Evolutionary conservation across 2,113 vertebrate species (phyloP), one percentile per base, ranked within the genome.

Genomic region (Picathartes gymnocephalus): DNA sequence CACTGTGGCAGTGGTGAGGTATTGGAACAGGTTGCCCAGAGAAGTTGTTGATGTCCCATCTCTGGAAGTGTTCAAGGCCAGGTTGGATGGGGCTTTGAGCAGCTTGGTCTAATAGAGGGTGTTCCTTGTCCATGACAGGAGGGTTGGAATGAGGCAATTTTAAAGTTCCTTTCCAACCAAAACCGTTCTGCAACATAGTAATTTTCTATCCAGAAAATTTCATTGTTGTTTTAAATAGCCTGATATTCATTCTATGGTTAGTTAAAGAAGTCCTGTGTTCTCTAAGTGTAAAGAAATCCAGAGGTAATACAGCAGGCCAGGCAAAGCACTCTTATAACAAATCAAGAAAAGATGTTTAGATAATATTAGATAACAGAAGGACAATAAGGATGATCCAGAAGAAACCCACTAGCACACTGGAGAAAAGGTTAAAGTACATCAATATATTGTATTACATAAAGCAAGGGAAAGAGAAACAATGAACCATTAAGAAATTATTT

Each of bases 81-180:
- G 7, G 4, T 4, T 42, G 17, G 31, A 48, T 35, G 42, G 35
- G 8, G 4, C 17, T 44, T 28, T 50, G 50, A 44, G 12, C 5
- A 50, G 27, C 13, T 16, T 33, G 22, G 12, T 28, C 37, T 44
- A 33, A 42, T 23, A 80, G 30, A 79, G 62, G 9, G 1, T 50
- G 30, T 35, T 7, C 14, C 30, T 56, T 64, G 21, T 19, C 50
- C 27, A 19, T 42, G 42, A 10, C 6, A 35, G 22, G 16, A 5
- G 6, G 10, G 4, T 27, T 68, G n/a, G 5, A 69, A 35, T 0
- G 0, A 61, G 11, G 15, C 2, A 24, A n/a, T 60, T 45, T 60
- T 30, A 24, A 39, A 33, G 11, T 47, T 69, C 4, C 4, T 54
- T 47, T 61, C 17, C 22, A 35, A 31, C 30, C 7, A 35, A 69